These are phyloP conservation scores for Matsumurasca onukii DNA, from an alignment of 1,140 invertebrate genomes.

Conservation along the genomic window DNA sequence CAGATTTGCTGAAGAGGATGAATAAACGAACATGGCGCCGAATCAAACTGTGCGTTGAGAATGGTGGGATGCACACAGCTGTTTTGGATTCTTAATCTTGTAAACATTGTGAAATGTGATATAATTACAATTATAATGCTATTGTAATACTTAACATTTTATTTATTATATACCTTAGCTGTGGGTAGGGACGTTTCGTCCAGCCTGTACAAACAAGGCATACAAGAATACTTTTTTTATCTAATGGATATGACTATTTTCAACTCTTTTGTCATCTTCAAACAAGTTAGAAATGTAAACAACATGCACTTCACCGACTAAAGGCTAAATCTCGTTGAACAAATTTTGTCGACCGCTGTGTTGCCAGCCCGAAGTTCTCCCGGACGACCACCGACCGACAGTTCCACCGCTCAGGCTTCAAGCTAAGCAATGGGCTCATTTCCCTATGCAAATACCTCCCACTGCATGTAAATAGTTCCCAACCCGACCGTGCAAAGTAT, in stretches of 20 bases:
- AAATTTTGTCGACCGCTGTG: neutral
- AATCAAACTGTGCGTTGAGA: no score
- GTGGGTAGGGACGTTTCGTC: no score
- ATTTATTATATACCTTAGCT: no score
- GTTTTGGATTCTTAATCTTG: no score
- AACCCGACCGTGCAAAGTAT: neutral
- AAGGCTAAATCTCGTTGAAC: slow-evolving; percentile 1
- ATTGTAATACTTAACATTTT: no score
- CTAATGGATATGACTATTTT: no score
- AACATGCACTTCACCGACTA: slow-evolving; percentile 15
- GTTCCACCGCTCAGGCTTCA: neutral
- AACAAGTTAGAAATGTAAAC: neutral
- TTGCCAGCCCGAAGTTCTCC: neutral
- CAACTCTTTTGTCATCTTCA: neutral
- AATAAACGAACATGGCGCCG: no score
- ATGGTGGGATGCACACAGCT: no score
- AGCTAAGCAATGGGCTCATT: neutral
- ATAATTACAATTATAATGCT: no score
- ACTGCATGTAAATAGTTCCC: neutral
- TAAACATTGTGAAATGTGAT: no score
- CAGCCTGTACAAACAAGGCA: neutral
- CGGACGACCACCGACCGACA: neutral
- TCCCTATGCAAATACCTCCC: neutral
- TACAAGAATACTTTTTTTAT: neutral
- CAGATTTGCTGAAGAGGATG: no score